phyloP scores from a whole-genome alignment of 2,113 vertebrate species.

The Laticauda laticaudata region DNA sequence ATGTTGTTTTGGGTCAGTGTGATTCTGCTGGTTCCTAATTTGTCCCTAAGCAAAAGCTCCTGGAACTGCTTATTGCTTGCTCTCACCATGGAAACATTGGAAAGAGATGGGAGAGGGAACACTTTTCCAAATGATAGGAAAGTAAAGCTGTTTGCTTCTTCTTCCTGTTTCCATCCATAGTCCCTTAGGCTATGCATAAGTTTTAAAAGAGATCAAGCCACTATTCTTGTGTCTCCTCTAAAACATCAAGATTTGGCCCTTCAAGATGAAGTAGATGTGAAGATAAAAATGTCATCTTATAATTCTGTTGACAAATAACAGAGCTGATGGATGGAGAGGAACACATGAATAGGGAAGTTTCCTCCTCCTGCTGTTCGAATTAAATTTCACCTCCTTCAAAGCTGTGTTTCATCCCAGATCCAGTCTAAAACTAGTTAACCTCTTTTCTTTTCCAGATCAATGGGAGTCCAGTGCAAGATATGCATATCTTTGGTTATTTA shows the following conservation, averaged over 20 bases:
- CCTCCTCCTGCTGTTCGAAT: neutral
- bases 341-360: neutral
- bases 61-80: neutral
- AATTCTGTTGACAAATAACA: neutral
- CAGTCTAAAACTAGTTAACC: neutral
- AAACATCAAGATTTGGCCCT: neutral
- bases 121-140: neutral
- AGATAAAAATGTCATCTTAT: neutral
- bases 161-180: neutral
- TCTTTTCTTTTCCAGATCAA: constrained; percentile 64
- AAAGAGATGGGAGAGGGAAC: neutral
- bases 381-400: neutral
- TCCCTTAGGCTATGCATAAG: neutral
- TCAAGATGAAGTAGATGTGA: neutral
- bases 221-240: neutral
- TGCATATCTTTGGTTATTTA: constrained; percentile 71
- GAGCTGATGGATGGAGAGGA: neutral
- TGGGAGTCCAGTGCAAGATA: constrained; percentile 60
- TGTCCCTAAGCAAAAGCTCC: neutral
- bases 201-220: neutral
- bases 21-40: neutral
- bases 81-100: neutral
- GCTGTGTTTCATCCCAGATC: neutral
- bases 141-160: neutral
- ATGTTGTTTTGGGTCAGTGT: neutral